These are phyloP conservation scores for Tipula vernalis DNA, from an alignment of 2,888 invertebrate species.

Conservation along the genomic window DNA sequence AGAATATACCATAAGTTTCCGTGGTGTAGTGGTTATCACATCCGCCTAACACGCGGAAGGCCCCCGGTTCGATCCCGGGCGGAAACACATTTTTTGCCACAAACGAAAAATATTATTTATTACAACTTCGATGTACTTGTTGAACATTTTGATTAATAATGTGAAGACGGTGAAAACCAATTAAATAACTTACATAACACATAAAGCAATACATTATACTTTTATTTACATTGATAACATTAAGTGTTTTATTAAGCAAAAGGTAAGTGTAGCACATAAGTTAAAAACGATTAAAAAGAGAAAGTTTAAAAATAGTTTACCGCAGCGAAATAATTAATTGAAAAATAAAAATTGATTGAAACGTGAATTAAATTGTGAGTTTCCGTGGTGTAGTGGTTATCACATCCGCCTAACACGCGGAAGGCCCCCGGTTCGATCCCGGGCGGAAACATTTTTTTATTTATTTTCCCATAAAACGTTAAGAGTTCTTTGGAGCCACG, in stretches of 20 bases:
- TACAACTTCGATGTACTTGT: no score
- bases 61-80: constrained; percentile 34
- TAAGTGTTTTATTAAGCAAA: background rate
- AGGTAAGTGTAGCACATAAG: background rate
- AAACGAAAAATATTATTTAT: no score
- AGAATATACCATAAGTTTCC: background rate
- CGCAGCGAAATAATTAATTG: background rate
- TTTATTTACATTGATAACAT: no score
- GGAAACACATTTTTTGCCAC: constrained; percentile 22
- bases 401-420: constrained; percentile 33
- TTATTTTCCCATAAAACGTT: background rate
- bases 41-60: constrained; percentile 33
- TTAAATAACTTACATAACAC: no score
- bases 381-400: constrained; percentile 35
- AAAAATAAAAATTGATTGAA: background rate
- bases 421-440: constrained; percentile 34
- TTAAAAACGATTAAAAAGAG: background rate
- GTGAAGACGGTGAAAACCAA: no score
- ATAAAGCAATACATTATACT: no score
- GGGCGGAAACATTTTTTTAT: constrained; percentile 26
- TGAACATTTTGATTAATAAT: no score
- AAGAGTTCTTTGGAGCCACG: no score
- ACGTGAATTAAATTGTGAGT: constrained; percentile 16
- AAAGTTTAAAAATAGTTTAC: background rate
- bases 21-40: constrained; percentile 21